Evolutionary conservation across 2,797 vertebrate species (phyloP).

Genomic region (Cyprinodon diabolis): DNA sequence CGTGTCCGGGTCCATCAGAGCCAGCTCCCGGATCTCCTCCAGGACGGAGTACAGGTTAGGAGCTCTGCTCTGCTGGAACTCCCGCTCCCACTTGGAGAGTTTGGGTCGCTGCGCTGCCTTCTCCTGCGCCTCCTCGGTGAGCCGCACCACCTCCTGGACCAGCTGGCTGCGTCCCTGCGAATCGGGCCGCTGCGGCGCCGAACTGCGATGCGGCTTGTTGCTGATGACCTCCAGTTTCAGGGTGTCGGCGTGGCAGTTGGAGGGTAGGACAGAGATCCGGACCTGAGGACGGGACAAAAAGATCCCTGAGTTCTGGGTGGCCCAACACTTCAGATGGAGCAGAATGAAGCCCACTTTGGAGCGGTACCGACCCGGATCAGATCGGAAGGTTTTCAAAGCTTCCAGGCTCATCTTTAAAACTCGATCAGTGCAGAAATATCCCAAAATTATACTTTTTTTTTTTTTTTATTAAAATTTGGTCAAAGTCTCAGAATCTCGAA

Average conservation of each 20-base stretch:
- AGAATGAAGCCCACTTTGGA: too few species aligned
- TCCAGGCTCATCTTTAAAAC: too few species aligned
- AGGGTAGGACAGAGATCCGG: slow-evolving; percentile 82
- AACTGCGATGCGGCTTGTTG: slow-evolving; percentile 67
- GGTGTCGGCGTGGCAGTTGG: slow-evolving; percentile 83
- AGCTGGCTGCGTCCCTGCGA: slow-evolving; percentile 72
- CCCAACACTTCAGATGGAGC: too few species aligned
- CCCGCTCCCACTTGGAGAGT: slow-evolving; percentile 78
- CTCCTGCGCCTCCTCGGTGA: slow-evolving; percentile 82
- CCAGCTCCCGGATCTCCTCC: slow-evolving; percentile 90
- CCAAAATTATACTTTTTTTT: too few species aligned
- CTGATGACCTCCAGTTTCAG: slow-evolving; percentile 87
- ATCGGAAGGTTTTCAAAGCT: too few species aligned
- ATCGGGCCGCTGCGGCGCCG: background rate
- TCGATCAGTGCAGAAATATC: too few species aligned
- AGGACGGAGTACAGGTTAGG: slow-evolving; percentile 89
- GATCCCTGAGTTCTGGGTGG: too few species aligned
- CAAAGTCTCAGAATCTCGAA: too few species aligned
- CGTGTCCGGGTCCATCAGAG: slow-evolving; percentile 78
- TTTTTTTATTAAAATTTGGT: too few species aligned
- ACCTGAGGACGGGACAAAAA: slow-evolving; percentile 76
- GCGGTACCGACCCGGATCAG: too few species aligned
- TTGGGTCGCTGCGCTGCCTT: slow-evolving; percentile 66
- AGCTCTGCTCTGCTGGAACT: slow-evolving; percentile 88
- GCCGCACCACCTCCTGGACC: slow-evolving; percentile 88